Evolutionary conservation across 2,888 invertebrate species (phyloP), one percentile per base, ranked within the genome.

Genomic region (Drosophila antonietae): DNA sequence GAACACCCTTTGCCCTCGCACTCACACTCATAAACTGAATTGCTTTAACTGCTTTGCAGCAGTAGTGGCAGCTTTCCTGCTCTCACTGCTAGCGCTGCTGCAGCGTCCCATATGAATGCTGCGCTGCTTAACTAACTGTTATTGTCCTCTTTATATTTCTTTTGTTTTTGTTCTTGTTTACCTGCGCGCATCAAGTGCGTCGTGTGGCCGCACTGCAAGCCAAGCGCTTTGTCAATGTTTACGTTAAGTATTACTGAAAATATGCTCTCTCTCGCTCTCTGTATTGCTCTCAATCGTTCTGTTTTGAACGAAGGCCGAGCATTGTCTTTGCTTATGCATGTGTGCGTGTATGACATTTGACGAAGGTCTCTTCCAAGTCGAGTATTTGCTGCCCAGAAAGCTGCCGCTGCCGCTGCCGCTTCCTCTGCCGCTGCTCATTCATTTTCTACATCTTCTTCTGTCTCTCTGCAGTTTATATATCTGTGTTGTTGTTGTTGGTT

Each of bases 141-240:
- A 51, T 71, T 80, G 55, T 60, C 57, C 55, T 43, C 41, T 65
- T 60, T 43, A 23, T 8, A 33, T 55, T 56, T 57, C 67, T 20
- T 23, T 49, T 59, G 47, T 62, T 74, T 51, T 69, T 75, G 62
- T 79, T 85, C 79, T 78, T 65, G 52, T 47, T 68, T 61, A 49
- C 53, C 68, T 60, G 56, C 31, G 59, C 31, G 67, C 67, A 37
- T 65, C 67, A 20, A 53, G 65, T 72, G 33, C 60, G 59, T 51
- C 51, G 33, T 78, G 64, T 68, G 47, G 47, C 49, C 61, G 59
- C 63, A 44, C 41, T 52, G 47, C 59, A 49, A 49, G 39, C 59
- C 39, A 23, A 51, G 49, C 49, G 31, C 39, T 59, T 83, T 84
- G 84, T 84, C 84, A 84, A 87, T 87, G 71, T 87, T 81, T 81